These are phyloP conservation scores for Anser brachyrhynchus DNA, from an alignment of 2,113 vertebrate species.

Conservation along the genomic window DNA sequence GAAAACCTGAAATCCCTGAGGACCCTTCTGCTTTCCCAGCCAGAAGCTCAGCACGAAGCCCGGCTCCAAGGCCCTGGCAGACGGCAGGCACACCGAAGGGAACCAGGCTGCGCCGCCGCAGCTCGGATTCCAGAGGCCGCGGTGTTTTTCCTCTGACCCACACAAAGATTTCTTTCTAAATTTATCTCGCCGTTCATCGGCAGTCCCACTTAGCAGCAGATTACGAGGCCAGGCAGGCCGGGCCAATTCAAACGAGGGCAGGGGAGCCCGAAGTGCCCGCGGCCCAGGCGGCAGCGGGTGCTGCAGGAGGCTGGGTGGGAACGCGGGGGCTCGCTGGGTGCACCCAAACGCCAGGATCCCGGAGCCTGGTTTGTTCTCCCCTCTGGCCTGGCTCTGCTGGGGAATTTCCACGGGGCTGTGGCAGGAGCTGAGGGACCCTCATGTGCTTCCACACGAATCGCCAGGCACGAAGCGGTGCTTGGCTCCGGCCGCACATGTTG, in stretches of 20 bases:
- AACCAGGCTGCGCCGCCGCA: not conserved
- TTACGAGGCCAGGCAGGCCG: slow-evolving; percentile 11
- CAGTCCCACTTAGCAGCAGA: slow-evolving; percentile 12
- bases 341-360: not conserved
- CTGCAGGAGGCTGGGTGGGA: too few species aligned
- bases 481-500: not conserved
- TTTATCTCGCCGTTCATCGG: slow-evolving; percentile 23
- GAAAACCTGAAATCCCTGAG: accelerated
- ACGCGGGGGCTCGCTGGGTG: not conserved
- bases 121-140: not conserved
- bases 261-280: not conserved
- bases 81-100: not conserved
- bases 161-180: slow-evolving; percentile 69
- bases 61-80: not conserved
- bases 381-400: not conserved
- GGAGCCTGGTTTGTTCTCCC: not conserved
- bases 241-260: not conserved
- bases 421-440: not conserved
- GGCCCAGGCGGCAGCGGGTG: not conserved
- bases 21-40: accelerated
- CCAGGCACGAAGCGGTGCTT: accelerated
- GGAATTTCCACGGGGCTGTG: slow-evolving; percentile 32
- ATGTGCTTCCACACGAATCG: not conserved
- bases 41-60: accelerated
- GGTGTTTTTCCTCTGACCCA: slow-evolving; percentile 54